Percentiles rank a stretch among this genome's conserved stretches.
phyloP scores from a whole-genome alignment of 2,888 invertebrate species.

The Molorchus minor region DNA sequence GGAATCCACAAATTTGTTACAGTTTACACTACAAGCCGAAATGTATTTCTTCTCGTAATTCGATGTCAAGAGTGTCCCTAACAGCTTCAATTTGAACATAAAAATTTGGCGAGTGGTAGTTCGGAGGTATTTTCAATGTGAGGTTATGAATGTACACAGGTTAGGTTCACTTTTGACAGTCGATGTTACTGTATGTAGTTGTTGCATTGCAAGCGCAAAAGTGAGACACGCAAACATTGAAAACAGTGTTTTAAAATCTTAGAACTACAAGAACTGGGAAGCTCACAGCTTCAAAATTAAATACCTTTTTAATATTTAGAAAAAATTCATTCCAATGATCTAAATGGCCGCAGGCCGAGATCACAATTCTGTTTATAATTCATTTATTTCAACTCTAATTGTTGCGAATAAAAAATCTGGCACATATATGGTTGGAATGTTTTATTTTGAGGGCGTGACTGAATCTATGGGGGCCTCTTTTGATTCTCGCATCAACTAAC shows the following conservation, averaged over 20 bases:
- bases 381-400: constrained; percentile 56
- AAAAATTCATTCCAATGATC: constrained; percentile 51
- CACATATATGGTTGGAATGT: constrained; percentile 74
- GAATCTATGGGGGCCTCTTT: constrained; percentile 42
- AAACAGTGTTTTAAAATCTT: constrained; percentile 62
- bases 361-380: constrained; percentile 50
- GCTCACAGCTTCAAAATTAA: constrained; percentile 47
- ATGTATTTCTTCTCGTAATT: constrained; percentile 34
- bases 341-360: constrained; percentile 43
- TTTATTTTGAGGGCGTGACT: constrained; percentile 54
- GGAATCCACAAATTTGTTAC: constrained; percentile 40
- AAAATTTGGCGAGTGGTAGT: constrained; percentile 41
- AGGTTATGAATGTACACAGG: constrained; percentile 34
- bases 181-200: constrained; percentile 43
- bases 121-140: constrained; percentile 42
- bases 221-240: constrained; percentile 64
- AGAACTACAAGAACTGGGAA: constrained; percentile 55
- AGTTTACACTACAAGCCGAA: constrained; percentile 48
- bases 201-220: constrained; percentile 60
- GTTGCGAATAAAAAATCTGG: constrained; percentile 69
- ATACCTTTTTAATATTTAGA: constrained; percentile 45
- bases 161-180: constrained; percentile 37
- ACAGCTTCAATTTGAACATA: constrained; percentile 36
- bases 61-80: constrained; percentile 36
- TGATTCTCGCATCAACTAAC: constrained; percentile 42